Conservation (phyloP, 2,113 vertebrate species). For the Aepyceros melampus region DNA sequence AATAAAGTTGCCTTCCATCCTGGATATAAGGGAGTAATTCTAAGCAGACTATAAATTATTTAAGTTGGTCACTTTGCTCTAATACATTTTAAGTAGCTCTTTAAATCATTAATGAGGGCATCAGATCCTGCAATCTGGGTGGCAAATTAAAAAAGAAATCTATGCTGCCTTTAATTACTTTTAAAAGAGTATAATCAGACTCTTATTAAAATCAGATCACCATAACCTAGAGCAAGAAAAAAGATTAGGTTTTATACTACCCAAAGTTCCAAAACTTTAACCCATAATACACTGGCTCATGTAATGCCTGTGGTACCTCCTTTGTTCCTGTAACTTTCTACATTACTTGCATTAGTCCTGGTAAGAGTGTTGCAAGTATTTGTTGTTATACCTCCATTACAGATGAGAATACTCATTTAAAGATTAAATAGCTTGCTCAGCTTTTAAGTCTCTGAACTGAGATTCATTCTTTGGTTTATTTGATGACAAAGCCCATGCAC, state of each 20-base stretch:
- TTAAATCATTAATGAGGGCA: conserved; percentile 62
- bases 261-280: neutral
- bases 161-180: conserved; percentile 55
- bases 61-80: conserved; percentile 45
- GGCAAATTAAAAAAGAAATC: conserved; percentile 29
- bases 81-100: conserved; percentile 47
- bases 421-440: neutral
- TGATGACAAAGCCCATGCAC: neutral
- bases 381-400: neutral
- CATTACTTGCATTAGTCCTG: neutral
- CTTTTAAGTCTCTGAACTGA: neutral
- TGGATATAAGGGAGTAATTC: neutral
- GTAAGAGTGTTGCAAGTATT: neutral
- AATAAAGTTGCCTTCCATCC: conserved; percentile 4
- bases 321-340: neutral
- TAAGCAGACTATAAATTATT: conserved; percentile 60
- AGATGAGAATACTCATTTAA: neutral
- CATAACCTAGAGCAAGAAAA: neutral
- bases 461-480: neutral
- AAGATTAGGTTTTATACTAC: neutral
- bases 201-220: conserved; percentile 35
- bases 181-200: conserved; percentile 15
- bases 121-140: neutral
- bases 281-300: neutral
- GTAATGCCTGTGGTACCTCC: neutral